Evolutionary conservation across 1,140 invertebrate species (phyloP).

Genomic region (Bombyx mori): ASM3026992v2 NC_085131.1:8200501-8201000

Average conservation of each 20-base stretch:
- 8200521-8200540: no score
- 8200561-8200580: no score
- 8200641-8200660: no score
- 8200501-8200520: no score
- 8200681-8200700: no score
- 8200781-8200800: slow-evolving; percentile 46
- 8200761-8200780: slow-evolving; percentile 34
- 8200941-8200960: slow-evolving; percentile 34
- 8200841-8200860: slow-evolving; percentile 29
- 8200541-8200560: no score
- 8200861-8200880: slow-evolving; percentile 40
- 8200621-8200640: no score
- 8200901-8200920: slow-evolving; percentile 46
- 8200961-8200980: slow-evolving; percentile 39
- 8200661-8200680: no score
- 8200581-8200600: no score
- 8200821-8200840: slow-evolving; percentile 31
- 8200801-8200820: slow-evolving; percentile 5
- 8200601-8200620: no score
- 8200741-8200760: slow-evolving; percentile 17
- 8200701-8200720: no score
- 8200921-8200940: slow-evolving; percentile 46
- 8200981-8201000: slow-evolving; percentile 11
- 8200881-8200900: slow-evolving; percentile 41
- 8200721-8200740: not conserved